Percentiles rank a stretch among this genome's conserved stretches.
Conservation (phyloP, 2,888 invertebrate genomes). For the Catonia carolina region DNA sequence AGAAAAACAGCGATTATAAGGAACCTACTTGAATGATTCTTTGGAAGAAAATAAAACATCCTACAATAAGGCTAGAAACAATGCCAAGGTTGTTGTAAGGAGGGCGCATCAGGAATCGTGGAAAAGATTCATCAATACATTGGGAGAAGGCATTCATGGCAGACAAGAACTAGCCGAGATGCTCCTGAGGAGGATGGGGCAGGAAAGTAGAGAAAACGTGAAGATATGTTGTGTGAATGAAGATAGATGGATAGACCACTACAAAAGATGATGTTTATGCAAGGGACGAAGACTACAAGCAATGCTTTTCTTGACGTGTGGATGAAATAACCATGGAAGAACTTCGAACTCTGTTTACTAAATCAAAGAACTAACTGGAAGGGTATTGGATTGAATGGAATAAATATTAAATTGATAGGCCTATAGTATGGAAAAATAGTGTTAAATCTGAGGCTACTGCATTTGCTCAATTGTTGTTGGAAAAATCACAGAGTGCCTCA, state of each 20-base stretch:
- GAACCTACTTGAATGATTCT: too few relatives aligned
- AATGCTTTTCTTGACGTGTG: not conserved
- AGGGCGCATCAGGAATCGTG: not conserved
- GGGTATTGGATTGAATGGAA: too few relatives aligned
- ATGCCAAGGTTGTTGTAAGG: not conserved
- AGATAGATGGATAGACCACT: not conserved
- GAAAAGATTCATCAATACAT: not conserved
- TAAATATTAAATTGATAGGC: too few relatives aligned
- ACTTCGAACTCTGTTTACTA: too few relatives aligned
- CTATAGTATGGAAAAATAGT: too few relatives aligned
- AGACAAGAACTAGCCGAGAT: too few relatives aligned
- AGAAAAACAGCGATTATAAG: not conserved
- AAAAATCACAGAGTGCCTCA: too few relatives aligned
- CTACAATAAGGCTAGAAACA: not conserved
- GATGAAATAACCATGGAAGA: not conserved
- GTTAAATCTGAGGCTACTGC: too few relatives aligned
- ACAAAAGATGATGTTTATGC: not conserved
- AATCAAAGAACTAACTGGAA: too few relatives aligned
- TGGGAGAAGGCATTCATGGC: not conserved
- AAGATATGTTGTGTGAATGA: not conserved
- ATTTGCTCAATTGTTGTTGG: too few relatives aligned
- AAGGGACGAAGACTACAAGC: not conserved
- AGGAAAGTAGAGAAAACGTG: not conserved
- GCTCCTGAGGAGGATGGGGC: not conserved
- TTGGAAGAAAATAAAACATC: not conserved